Conservation (phyloP, 30 jellyfish, hydroid and myxozoan genomes). For the Mastigias papua region DNA sequence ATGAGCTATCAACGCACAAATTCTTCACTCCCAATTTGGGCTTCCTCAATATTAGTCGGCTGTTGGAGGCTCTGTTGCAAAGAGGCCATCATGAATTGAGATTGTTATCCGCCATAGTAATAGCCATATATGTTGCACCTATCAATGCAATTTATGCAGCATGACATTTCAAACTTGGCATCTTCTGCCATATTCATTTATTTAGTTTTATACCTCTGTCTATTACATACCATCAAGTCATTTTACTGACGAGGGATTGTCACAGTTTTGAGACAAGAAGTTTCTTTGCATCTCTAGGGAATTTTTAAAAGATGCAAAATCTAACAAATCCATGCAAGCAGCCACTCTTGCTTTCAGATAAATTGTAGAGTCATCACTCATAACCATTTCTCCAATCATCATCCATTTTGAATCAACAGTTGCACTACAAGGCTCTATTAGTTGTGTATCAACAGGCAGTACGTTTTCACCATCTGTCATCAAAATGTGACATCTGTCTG, state of each 20-base stretch:
- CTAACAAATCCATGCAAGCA: slow-evolving; percentile 33
- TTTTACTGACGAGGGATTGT: background rate
- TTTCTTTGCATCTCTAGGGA: slow-evolving; percentile 17
- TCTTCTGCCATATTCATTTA: too few relatives aligned
- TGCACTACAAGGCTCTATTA: slow-evolving; percentile 46
- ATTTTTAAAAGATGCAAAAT: slow-evolving; percentile 5
- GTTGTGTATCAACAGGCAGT: slow-evolving; percentile 4
- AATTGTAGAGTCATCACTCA: background rate
- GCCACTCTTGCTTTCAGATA: slow-evolving; percentile 41
- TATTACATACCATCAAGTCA: background rate
- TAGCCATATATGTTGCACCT: too few relatives aligned
- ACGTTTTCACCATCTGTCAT: slow-evolving; percentile 10
- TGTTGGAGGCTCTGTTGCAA: too few relatives aligned
- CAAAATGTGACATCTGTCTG: background rate
- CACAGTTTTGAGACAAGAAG: background rate
- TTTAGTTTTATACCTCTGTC: too few relatives aligned
- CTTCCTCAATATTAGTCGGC: too few relatives aligned
- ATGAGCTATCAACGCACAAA: too few relatives aligned
- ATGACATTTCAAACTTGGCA: too few relatives aligned
- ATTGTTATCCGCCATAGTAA: too few relatives aligned
- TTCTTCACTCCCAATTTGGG: too few relatives aligned
- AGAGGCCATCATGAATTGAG: too few relatives aligned
- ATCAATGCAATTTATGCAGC: too few relatives aligned
- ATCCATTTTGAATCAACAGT: slow-evolving; percentile 28
- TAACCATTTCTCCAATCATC: slow-evolving; percentile 36